A percentile compares a stretch with the other conserved stretches of the same genome.
phyloP scores from a whole-genome alignment of 2,797 vertebrate species.

The Sebastes elongatus region DNA sequence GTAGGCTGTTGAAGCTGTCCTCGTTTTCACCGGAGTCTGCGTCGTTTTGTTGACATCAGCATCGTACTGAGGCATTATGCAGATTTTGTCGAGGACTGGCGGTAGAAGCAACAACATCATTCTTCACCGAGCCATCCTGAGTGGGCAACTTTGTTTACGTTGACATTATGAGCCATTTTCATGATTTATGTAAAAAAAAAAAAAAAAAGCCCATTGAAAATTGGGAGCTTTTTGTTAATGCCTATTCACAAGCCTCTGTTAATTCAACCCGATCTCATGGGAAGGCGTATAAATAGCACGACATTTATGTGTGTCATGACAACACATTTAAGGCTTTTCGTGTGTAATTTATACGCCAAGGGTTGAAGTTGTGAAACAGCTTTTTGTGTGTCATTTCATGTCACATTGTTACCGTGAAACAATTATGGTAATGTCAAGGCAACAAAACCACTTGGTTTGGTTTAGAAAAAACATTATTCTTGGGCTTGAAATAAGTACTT shows the following conservation, averaged over 20 bases:
- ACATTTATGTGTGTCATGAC: neutral
- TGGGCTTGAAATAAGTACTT: neutral
- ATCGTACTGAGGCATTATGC: neutral
- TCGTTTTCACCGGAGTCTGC: neutral
- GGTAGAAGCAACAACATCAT: neutral
- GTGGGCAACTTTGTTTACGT: neutral
- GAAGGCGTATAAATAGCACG: neutral
- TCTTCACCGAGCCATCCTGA: neutral
- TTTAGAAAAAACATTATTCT: neutral
- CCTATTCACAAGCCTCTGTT: neutral
- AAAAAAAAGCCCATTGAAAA: neutral
- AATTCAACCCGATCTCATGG: neutral
- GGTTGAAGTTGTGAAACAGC: too few species aligned
- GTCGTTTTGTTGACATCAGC: conserved; percentile 24
- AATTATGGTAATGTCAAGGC: neutral
- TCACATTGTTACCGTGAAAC: neutral
- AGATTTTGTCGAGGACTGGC: neutral
- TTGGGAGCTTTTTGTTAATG: neutral
- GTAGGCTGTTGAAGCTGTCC: neutral
- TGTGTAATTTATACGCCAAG: too few species aligned
- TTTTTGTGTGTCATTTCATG: neutral
- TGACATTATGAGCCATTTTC: neutral
- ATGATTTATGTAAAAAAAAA: neutral
- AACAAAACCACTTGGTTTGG: neutral
- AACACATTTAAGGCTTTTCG: neutral